Percentiles rank a stretch among this genome's conserved stretches.
phyloP scores from a whole-genome alignment of 1,140 invertebrate genomes.

The Drosophila melanogaster region DNA sequence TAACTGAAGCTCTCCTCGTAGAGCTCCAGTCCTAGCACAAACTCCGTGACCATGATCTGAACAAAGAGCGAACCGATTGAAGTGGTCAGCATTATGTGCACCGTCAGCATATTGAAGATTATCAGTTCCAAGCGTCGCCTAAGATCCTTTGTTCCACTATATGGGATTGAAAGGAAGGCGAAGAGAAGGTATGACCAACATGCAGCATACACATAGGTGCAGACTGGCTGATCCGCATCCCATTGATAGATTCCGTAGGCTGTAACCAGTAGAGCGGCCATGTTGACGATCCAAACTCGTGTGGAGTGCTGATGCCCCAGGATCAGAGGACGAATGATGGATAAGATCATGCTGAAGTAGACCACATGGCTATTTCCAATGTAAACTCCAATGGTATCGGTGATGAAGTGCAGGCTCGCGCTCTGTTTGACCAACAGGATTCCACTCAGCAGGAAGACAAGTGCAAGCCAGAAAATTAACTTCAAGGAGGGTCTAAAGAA shows the following conservation, averaged over 20 bases:
- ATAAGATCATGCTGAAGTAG: conserved; percentile 68
- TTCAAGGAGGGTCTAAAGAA: conserved; percentile 33
- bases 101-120: conserved; percentile 85
- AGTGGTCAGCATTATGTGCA: conserved; percentile 87
- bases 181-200: conserved; percentile 85
- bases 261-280: conserved; percentile 25
- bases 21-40: conserved; percentile 44
- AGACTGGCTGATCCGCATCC: conserved; percentile 70
- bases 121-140: conserved; percentile 84
- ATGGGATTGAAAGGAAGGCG: conserved; percentile 45
- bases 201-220: conserved; percentile 84
- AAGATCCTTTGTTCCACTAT: conserved; percentile 79
- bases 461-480: conserved; percentile 45
- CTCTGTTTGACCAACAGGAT: conserved; percentile 88
- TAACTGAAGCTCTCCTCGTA: conserved; percentile 9
- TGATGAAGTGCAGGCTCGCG: conserved; percentile 35
- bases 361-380: conserved; percentile 85
- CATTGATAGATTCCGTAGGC: conserved; percentile 46
- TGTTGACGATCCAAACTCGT: conserved; percentile 47
- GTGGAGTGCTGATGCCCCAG: conserved; percentile 25
- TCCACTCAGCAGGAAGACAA: conserved; percentile 80
- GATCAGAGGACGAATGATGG: conserved; percentile 51
- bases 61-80: conserved; percentile 88
- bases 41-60: conserved; percentile 84
- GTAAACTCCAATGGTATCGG: not conserved